phyloP scores from a whole-genome alignment of 2,113 vertebrate genomes.

The Sylvicapra grimmia region DNA sequence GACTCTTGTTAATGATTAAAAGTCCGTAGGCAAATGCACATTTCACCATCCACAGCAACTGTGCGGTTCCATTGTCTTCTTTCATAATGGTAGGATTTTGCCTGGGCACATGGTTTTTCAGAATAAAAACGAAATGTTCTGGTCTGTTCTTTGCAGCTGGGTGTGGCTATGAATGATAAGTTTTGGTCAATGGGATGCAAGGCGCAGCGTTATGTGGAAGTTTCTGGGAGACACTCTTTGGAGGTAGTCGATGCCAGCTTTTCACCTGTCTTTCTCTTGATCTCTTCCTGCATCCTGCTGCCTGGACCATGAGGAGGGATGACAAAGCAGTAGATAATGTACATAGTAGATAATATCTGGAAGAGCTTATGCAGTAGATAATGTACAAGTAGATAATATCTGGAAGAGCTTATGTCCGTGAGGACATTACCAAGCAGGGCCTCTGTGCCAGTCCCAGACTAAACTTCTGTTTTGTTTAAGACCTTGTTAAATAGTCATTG shows the following conservation, averaged over 20 bases:
- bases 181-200: background rate
- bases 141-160: background rate
- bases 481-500: too few relatives aligned
- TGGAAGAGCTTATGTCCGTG: background rate
- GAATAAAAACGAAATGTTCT: background rate
- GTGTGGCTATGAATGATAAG: background rate
- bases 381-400: too few relatives aligned
- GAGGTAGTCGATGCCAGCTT: background rate
- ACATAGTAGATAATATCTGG: too few relatives aligned
- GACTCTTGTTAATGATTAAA: background rate
- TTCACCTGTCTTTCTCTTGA: background rate
- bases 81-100: background rate
- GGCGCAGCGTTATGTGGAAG: accelerated
- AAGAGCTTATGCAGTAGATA: too few relatives aligned
- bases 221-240: background rate
- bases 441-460: background rate
- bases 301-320: background rate
- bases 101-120: background rate
- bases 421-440: accelerated
- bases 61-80: background rate
- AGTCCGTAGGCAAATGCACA: background rate
- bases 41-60: background rate
- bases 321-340: background rate
- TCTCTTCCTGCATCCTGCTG: background rate
- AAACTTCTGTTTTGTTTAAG: background rate